Evolutionary conservation across 2,113 vertebrate species (phyloP).

Genomic region (Hemibates koningsi): DNA sequence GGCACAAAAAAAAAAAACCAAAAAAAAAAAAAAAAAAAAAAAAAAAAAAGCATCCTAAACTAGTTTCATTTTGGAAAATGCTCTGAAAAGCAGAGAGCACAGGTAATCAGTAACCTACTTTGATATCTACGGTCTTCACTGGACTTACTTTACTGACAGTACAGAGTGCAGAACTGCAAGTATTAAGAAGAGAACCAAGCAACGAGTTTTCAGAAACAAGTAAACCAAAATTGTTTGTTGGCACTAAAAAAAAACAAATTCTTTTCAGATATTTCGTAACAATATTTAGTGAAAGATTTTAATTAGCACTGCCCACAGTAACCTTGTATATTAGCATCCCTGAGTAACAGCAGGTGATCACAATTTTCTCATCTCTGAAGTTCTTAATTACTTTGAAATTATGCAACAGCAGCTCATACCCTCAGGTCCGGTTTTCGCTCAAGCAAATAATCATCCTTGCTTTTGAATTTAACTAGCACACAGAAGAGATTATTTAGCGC

Average conservation of each 20-base stretch:
- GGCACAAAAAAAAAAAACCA: no score
- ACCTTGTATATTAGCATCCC: neutral
- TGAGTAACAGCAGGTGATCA: neutral
- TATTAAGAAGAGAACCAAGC: neutral
- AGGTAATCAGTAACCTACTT: neutral
- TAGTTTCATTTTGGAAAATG: neutral
- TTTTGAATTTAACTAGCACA: neutral
- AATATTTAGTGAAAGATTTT: neutral
- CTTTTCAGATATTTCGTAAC: neutral
- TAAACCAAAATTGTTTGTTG: neutral
- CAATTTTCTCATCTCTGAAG: neutral
- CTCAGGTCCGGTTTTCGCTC: neutral
- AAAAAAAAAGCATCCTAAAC: neutral
- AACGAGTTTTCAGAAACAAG: neutral
- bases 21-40: neutral
- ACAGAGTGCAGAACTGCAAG: neutral
- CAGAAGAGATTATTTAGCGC: neutral
- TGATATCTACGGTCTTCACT: neutral
- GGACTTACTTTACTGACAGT: neutral
- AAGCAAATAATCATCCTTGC: neutral
- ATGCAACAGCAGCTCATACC: neutral
- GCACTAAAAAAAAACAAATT: accelerated
- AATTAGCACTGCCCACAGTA: neutral
- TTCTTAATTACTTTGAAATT: neutral
- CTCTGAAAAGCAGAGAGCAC: neutral